Percentiles rank a stretch among this genome's conserved stretches.
Conservation (phyloP, 2,888 invertebrate species). For the Scaptomyza reducta region DNA sequence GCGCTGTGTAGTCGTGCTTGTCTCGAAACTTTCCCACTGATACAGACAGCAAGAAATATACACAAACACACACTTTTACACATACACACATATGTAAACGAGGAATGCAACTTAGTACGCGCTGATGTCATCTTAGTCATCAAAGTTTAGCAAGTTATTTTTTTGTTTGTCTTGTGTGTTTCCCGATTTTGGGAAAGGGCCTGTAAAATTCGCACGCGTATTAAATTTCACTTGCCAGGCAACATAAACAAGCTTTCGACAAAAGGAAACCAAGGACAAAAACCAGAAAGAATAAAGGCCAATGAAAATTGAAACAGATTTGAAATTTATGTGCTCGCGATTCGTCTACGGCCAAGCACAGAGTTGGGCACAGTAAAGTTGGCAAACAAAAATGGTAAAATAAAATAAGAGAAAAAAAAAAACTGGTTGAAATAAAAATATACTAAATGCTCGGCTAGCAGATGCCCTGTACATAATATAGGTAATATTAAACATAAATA, state of each 20-base stretch:
- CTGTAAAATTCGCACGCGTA: constrained; percentile 71
- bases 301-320: constrained; percentile 73
- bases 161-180: constrained; percentile 20
- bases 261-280: constrained; percentile 29
- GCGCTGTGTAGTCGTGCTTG: constrained; percentile 42
- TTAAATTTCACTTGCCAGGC: constrained; percentile 68
- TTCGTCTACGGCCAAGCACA: constrained; percentile 22
- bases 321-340: constrained; percentile 66
- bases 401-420: constrained; percentile 25
- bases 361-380: constrained; percentile 57
- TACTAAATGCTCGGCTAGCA: background rate
- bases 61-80: constrained; percentile 11
- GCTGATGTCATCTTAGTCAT: constrained; percentile 73
- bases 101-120: constrained; percentile 55
- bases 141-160: constrained; percentile 61
- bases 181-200: constrained; percentile 16
- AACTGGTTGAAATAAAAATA: background rate
- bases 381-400: constrained; percentile 61
- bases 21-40: constrained; percentile 59
- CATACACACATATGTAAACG: constrained; percentile 1
- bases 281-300: constrained; percentile 37
- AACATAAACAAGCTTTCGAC: constrained; percentile 69
- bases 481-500: background rate
- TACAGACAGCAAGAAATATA: constrained; percentile 32
- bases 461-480: constrained; percentile 26